Conservation (phyloP, 2,888 invertebrate genomes). For the Lycia hirtaria region DNA sequence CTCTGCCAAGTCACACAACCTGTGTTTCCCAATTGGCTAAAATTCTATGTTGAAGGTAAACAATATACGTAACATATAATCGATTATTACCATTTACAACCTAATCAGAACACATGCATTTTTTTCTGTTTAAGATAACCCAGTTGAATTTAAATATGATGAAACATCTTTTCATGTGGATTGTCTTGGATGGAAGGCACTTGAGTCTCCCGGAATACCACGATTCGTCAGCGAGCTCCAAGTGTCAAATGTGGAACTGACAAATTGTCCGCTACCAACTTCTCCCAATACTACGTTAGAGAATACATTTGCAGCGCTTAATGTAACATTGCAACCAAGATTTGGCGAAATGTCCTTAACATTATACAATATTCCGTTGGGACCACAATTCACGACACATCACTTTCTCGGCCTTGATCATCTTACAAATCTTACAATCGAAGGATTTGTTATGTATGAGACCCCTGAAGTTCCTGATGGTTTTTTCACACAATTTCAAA, state of each 20-base stretch:
- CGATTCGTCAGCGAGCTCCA: neutral
- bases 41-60: no score
- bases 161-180: neutral
- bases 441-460: no score
- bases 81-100: no score
- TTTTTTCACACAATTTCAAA: neutral
- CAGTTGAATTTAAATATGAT: no score
- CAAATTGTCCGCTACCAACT: neutral
- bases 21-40: no score
- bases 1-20: no score
- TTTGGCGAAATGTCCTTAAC: neutral
- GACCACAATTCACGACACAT: no score
- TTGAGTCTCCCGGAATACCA: neutral
- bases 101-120: no score
- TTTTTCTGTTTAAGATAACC: no score
- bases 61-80: no score
- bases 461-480: neutral
- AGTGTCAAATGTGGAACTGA: neutral
- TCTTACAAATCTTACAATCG: neutral
- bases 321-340: neutral
- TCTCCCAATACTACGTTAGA: neutral
- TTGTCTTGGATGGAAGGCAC: neutral
- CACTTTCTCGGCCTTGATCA: neutral
- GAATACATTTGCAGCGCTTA: neutral
- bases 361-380: neutral